Percentiles rank a stretch among this genome's conserved stretches.
Conservation (phyloP, 2,113 vertebrate genomes). For the Nothobranchius furzeri region DNA sequence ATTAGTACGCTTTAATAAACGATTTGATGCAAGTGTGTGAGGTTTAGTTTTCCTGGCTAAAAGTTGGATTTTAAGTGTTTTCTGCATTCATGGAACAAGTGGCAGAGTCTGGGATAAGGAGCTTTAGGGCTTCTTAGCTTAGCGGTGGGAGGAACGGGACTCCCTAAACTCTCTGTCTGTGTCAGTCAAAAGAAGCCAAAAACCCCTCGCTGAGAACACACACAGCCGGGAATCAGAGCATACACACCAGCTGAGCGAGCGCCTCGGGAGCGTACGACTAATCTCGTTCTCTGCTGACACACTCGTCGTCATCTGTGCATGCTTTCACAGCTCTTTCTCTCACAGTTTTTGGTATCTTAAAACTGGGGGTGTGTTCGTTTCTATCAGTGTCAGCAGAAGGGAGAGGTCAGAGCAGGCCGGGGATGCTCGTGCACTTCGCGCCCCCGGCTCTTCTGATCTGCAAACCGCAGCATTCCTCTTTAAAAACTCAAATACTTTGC, state of each 20-base stretch:
- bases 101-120: slow-evolving; percentile 43
- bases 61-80: slow-evolving; percentile 37
- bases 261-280: slow-evolving; percentile 56
- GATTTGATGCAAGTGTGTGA: background rate
- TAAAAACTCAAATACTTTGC: slow-evolving; percentile 27
- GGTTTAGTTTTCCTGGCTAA: slow-evolving; percentile 8
- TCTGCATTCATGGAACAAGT: slow-evolving; percentile 46
- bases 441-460: slow-evolving; percentile 53
- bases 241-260: slow-evolving; percentile 42
- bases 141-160: slow-evolving; percentile 54
- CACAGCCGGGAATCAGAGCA: slow-evolving; percentile 30
- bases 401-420: slow-evolving; percentile 42
- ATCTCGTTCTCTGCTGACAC: slow-evolving; percentile 70
- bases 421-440: slow-evolving; percentile 22
- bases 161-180: slow-evolving; percentile 50
- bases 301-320: slow-evolving; percentile 50
- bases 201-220: slow-evolving; percentile 52
- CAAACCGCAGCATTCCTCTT: slow-evolving; percentile 42
- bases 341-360: slow-evolving; percentile 17
- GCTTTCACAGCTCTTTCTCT: slow-evolving; percentile 42
- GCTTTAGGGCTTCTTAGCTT: slow-evolving; percentile 56
- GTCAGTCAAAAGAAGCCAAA: slow-evolving; percentile 59
- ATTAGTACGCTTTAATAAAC: no score
- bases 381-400: slow-evolving; percentile 61
- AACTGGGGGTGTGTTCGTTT: slow-evolving; percentile 38